Evolutionary conservation across 2,888 invertebrate species (phyloP).

Genomic region (Hirtodrosophila confusa): DNA sequence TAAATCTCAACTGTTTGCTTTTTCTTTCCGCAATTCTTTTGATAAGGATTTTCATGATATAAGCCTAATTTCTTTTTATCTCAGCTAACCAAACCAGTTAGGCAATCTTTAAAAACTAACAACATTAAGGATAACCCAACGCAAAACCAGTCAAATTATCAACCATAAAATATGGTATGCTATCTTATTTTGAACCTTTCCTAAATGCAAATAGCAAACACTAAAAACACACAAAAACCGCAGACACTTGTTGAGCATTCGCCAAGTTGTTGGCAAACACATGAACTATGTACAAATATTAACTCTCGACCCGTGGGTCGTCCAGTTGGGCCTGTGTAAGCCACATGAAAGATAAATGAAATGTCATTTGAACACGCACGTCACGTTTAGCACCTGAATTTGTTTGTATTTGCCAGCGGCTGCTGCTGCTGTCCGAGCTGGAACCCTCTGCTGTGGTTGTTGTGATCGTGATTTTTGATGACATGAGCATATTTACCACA

Average conservation of each 20-base stretch:
- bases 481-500: slow-evolving; percentile 70
- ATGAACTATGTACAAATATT: slow-evolving; percentile 53
- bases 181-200: slow-evolving; percentile 21
- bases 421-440: slow-evolving; percentile 23
- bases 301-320: slow-evolving; percentile 29
- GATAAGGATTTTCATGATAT: too few relatives aligned
- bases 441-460: slow-evolving; percentile 12
- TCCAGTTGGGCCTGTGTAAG: slow-evolving; percentile 2
- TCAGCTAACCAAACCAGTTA: not conserved
- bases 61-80: not conserved
- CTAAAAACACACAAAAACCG: slow-evolving; percentile 41
- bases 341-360: slow-evolving; percentile 57
- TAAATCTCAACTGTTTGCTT: too few relatives aligned
- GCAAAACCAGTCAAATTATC: slow-evolving; percentile 24
- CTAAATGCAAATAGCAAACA: slow-evolving; percentile 42
- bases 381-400: slow-evolving; percentile 68
- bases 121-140: slow-evolving; percentile 17
- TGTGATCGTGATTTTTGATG: slow-evolving; percentile 71
- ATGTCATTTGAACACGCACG: slow-evolving; percentile 72
- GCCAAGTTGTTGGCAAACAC: slow-evolving; percentile 58
- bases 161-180: slow-evolving; percentile 9
- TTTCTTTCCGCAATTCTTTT: too few relatives aligned
- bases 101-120: slow-evolving; percentile 2
- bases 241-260: slow-evolving; percentile 65
- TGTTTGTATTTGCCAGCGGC: slow-evolving; percentile 41